A percentile compares a stretch with the other conserved stretches of the same genome.
These are phyloP conservation scores for Neolamprologus ventralis DNA, from an alignment of 2,113 vertebrate species.

Conservation along the genomic window DNA sequence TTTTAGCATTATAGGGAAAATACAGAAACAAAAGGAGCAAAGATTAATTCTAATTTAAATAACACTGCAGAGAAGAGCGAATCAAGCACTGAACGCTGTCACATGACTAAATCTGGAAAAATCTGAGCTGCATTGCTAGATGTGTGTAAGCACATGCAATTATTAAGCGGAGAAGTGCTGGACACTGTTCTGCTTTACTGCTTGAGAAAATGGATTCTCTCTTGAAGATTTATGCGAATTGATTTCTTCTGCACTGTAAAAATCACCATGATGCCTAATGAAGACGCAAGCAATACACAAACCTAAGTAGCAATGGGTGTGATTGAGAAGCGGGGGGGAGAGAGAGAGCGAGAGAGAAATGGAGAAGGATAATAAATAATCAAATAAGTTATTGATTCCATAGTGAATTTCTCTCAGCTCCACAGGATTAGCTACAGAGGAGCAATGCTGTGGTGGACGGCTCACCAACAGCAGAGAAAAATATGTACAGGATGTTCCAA, in stretches of 20 bases:
- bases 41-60: background rate
- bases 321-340: background rate
- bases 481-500: background rate
- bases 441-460: background rate
- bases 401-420: slow-evolving; percentile 9
- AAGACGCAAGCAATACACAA: slow-evolving; percentile 6
- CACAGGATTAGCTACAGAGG: background rate
- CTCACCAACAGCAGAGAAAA: background rate
- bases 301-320: background rate
- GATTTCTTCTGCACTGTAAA: slow-evolving; percentile 24
- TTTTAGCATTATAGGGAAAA: background rate
- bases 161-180: background rate
- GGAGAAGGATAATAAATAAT: slow-evolving; percentile 45
- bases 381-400: slow-evolving; percentile 40
- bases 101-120: slow-evolving; percentile 20
- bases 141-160: background rate
- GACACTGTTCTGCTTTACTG: slow-evolving; percentile 7
- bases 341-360: background rate
- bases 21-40: background rate
- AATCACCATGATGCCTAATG: slow-evolving; percentile 19
- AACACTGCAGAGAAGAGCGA: background rate
- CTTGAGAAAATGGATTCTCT: slow-evolving; percentile 23
- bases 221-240: slow-evolving; percentile 12
- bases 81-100: background rate
- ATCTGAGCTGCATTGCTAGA: background rate